Evolutionary conservation across 2,888 invertebrate genomes (phyloP), one percentile per base, ranked within the genome.

Genomic region (Sipha maydis): DNA sequence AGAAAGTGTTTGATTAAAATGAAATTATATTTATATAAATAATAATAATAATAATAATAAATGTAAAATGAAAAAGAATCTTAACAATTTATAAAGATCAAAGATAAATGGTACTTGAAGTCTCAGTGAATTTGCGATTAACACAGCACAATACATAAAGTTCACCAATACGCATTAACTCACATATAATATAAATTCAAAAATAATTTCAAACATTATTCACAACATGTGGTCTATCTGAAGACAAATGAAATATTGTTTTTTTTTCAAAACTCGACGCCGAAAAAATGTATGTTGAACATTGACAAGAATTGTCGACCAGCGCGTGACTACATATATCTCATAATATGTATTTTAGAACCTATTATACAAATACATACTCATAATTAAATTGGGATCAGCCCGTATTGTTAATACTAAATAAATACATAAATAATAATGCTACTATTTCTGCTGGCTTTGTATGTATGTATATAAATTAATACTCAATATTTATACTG

Each of bases 201-300:
- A n/a, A 4, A 8, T 48, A 31, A 48, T 67, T 67, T 82, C 9
- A 69, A 82, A 82, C 5, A 82, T 69, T 82, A 69, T 69, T 67
- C 31, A 31, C 41, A 28, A 48, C 69, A 11, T 9, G 41, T 41
- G 28, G 14, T 71, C 17, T 11, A 82, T 14, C 38, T 19, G 25
- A 21, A 78, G 69, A 82, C 21, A 82, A 82, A 48, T 41, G 11
- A 48, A 71, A 48, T 82, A 82, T 82, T 82, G 21, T 71, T 82
- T 28, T 82, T 82, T 41, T 71, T 71, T 48, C 8, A 48, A 69
- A 82, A 28, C n/a, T 21, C 28, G 41, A 14, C 3, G 38, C 38
- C n/a, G 19, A 48, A 67, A n/a, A 67, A 17, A 28, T 67, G 67
- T 67, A n/a, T 38, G n/a, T 80, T 38, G n/a, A 41, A 67, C 67